Base-by-base conservation (phyloP, 2,113 vertebrate species). In the Irena cyanogastra region DNA sequence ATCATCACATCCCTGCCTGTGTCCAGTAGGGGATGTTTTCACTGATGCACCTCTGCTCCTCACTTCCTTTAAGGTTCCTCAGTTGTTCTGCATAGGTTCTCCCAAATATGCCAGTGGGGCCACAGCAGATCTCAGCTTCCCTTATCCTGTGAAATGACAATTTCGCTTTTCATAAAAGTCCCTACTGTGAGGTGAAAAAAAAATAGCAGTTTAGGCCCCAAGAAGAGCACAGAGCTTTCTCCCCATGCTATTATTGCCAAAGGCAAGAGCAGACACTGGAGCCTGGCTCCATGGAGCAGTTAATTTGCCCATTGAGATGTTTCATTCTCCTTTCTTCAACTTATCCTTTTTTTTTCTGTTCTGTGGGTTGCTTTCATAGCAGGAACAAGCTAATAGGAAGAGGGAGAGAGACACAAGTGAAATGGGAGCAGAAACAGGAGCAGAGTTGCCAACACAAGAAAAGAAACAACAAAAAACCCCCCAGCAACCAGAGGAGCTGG, bases 341-440 rank as follows among this genome's bases (percentile, higher is more conserved):
- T 90, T 79, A 53, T 0, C 47, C 26, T 50, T 41, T n/a, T 50
- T 41, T n/a, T 60, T 79, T 60, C 61, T 64, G 1, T 78, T 94
- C 41, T 21, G 28, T 45, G 30, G 30, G 10, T 87, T 86, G 74
- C 13, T 85, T 84, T 78, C 50, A 56, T 95, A 98, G 97, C 96
- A 97, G 52, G 99, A 99, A 76, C 97, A 95, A 13, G 95, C 95
- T 5, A 95, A 87, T 42, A 98, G 97, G 96, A 99, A 99, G 93
- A 98, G 98, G 64, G 98, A 99, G 82, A 84, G 98, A 52, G 91
- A 92, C 2, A 13, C 72, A 5, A 98, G 98, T 45, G 98, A 98
- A 79, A 82, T 54, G 0, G 98, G 92, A 77, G 91, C 97, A 74
- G 98, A 98, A 82, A 90, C 52, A 0, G 97, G 87, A 76, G 89